Base-by-base conservation (phyloP, 2,797 vertebrate species). In the Lithobates sylvaticus region DNA sequence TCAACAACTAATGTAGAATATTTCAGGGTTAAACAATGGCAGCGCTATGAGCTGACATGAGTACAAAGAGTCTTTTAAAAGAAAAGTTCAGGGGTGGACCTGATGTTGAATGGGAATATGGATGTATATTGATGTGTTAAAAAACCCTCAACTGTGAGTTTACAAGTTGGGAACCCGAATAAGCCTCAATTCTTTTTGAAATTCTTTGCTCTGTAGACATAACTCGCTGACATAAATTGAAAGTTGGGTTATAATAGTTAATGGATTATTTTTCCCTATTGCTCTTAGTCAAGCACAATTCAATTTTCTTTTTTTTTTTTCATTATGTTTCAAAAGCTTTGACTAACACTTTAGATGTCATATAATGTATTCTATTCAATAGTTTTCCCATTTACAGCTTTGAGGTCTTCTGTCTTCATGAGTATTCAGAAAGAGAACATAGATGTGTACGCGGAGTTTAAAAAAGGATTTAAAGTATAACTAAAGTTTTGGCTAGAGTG, bases 271-370 rank as follows among this genome's bases (percentile, higher is more conserved):
- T 34, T 72, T 13, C 34, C 7, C 6, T 65, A 3, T 65, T 65
- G 10, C 61, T 23, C n/a, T 65, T 10, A 65, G 50, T 61, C 69
- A 81, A 26, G 27, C 78, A 58, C 44, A 5, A 26, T 81, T 71
- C 71, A 81, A 58, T 81, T 80, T 50, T 8, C 1, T 18, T 54
- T 54, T 73, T 81, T 32, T 29, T 29, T 73, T 64, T 82, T 64
- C 80, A 27, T 65, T 82, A 9, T 23, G 64, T 81, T 81, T 80
- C 44, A 80, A 80, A 71, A 80, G 78, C 21, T 80, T 80, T 71
- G 7, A 36, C 67, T 71, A 23, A 44, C 42, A 80, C 78, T 32
- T 71, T 71, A 44, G 54, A 81, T 58, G 78, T 80, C 18, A 54
- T 47, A 71, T 71, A 58, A 81, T 54, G 36, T 34, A 26, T 44